Evolutionary conservation across 2,113 vertebrate genomes (phyloP), one percentile per base, ranked within the genome.

Genomic region (Hemibagrus wyckioides): DNA sequence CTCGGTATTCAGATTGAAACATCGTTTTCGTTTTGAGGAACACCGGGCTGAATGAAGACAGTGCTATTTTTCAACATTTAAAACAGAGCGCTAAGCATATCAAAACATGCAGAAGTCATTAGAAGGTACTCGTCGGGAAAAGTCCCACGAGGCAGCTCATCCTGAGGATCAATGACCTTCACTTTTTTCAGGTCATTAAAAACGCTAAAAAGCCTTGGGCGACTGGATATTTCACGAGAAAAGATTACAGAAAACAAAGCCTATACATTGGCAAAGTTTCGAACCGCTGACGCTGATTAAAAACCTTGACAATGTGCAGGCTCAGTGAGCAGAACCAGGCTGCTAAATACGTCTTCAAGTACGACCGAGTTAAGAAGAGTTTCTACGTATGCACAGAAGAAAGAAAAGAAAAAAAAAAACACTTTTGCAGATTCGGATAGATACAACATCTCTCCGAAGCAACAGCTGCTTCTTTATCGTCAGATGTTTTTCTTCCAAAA

Each of bases 391-490:
- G 17, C 56, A 56, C 77, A 52, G 50, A 9, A 33, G 11, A 15
- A 14, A 28, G 33, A 56, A 10, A 30, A 61, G 33, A 30, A 33
- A 15, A 23, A n/a, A n/a, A n/a, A n/a, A n/a, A n/a, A n/a, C n/a
- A 77, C 39, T 52, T 48, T 36, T 41, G 48, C 41, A 48, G 67
- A 86, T 67, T n/a, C 39, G 28, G 57, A 79, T n/a, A 48, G 84
- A 65, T 61, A 19, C 21, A 39, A 80, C 50, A 5, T 79, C 73
- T n/a, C 77, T 69, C n/a, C 25, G 9, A 15, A n/a, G 3, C 30
- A 41, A 50, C 71, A 75, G 50, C 57, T 33, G 61, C 44, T 85
- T 77, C 73, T 77, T 63, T 48, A 63, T 85, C 57, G 30, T 61
- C 73, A 77, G 73, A 61, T 77, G 41, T 63, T 56, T 48, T 50